phyloP scores from a whole-genome alignment of 2,888 invertebrate species.

The Diaphora mendica region DNA sequence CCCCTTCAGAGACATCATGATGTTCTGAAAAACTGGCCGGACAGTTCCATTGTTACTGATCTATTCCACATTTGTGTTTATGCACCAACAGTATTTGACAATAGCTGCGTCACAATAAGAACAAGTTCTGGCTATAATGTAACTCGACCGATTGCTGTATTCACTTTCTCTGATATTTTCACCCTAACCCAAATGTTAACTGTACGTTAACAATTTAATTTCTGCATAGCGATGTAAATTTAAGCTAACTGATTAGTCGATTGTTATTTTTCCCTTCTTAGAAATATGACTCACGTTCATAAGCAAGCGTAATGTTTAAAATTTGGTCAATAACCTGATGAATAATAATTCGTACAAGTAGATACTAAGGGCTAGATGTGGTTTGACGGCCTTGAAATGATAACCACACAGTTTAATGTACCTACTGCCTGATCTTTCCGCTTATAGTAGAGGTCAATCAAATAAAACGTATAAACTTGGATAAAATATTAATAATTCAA shows the following conservation, averaged over 20 bases:
- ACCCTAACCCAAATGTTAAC: constrained; percentile 50
- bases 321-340: constrained; percentile 36
- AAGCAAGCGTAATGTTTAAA: constrained; percentile 18
- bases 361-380: constrained; percentile 34
- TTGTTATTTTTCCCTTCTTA: constrained; percentile 61
- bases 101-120: constrained; percentile 69
- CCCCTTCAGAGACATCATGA: constrained; percentile 75
- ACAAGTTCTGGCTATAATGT: constrained; percentile 78
- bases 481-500: constrained; percentile 48
- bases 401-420: constrained; percentile 24
- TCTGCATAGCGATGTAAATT: constrained; percentile 63
- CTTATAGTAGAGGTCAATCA: constrained; percentile 41
- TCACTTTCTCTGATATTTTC: constrained; percentile 74
- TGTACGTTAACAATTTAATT: constrained; percentile 62
- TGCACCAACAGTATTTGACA: constrained; percentile 72
- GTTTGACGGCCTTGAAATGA: constrained; percentile 39
- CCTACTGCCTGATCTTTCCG: constrained; percentile 32
- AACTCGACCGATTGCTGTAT: constrained; percentile 68
- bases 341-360: constrained; percentile 35
- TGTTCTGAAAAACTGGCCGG: constrained; percentile 71
- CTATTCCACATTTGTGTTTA: constrained; percentile 77
- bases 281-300: constrained; percentile 34
- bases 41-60: constrained; percentile 68
- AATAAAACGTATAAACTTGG: constrained; percentile 34
- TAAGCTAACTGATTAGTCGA: constrained; percentile 63